Percentiles rank a stretch among this genome's conserved stretches.
Evolutionary conservation across 2,888 invertebrate genomes (phyloP).

Genomic region (Nycteola revayana): DNA sequence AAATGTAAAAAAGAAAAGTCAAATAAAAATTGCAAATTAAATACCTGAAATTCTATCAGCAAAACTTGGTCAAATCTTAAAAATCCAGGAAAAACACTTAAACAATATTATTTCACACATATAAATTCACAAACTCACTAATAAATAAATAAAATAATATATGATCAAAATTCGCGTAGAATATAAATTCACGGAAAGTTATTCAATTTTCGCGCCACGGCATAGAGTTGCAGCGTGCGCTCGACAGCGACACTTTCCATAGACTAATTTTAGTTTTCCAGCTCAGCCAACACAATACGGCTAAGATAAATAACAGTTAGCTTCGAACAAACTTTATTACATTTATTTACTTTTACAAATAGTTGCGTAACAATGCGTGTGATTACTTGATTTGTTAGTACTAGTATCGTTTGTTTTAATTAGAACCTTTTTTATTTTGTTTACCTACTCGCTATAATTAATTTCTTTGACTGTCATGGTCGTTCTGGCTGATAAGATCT

Average conservation of each 20-base stretch:
- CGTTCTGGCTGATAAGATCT: no score
- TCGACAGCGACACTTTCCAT: conserved; percentile 40
- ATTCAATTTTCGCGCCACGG: conserved; percentile 35
- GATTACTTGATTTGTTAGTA: conserved; percentile 45
- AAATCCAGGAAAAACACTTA: conserved; percentile 19
- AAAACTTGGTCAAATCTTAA: conserved; percentile 1
- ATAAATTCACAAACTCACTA: conserved; percentile 9
- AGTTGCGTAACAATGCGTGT: conserved; percentile 45
- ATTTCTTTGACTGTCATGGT: no score
- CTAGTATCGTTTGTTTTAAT: conserved; percentile 29
- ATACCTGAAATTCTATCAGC: conserved; percentile 22
- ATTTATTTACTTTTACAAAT: conserved; percentile 41
- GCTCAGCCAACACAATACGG: conserved; percentile 26
- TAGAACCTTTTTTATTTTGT: conserved; percentile 3
- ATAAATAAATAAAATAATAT: conserved; percentile 2
- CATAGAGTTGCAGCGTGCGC: conserved; percentile 35
- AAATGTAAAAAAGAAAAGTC: no score
- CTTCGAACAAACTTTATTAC: conserved; percentile 36
- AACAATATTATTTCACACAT: conserved; percentile 9
- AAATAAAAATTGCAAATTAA: conserved; percentile 1
- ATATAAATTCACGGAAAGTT: conserved; percentile 28
- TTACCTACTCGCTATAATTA: no score
- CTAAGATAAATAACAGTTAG: conserved; percentile 43
- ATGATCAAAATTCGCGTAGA: conserved; percentile 10
- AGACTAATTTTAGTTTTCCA: conserved; percentile 44